Conservation (phyloP, 2,113 vertebrate species). For the Aix galericulata region DNA sequence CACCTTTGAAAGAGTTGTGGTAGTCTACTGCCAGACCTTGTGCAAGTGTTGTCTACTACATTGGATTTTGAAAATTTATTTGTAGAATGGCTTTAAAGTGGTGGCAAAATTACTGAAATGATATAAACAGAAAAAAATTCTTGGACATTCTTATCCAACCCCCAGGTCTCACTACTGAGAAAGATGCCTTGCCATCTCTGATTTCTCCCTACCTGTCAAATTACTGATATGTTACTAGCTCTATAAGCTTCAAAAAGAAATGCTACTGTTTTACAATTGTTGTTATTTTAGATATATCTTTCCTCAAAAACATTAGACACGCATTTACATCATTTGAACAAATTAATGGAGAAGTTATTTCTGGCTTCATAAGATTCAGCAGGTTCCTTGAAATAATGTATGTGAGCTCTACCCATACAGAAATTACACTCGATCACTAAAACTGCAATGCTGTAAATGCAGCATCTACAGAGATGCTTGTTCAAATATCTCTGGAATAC, state of each 20-base stretch:
- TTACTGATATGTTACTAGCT: not conserved
- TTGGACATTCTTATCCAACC: not conserved
- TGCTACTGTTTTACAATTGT: not conserved
- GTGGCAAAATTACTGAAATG: not conserved
- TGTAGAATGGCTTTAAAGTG: not conserved
- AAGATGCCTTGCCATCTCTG: not conserved
- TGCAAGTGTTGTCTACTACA: not conserved
- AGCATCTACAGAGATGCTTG: not conserved
- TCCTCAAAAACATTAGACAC: not conserved
- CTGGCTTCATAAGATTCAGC: not conserved
- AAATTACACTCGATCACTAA: constrained; percentile 7
- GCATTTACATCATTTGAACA: not conserved
- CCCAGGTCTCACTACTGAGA: not conserved
- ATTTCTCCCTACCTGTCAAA: not conserved
- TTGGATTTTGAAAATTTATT: not conserved
- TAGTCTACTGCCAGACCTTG: not conserved
- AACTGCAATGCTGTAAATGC: not conserved
- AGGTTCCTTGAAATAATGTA: not conserved
- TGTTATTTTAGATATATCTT: not conserved
- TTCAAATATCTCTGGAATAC: constrained; percentile 23
- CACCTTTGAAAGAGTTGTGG: not conserved
- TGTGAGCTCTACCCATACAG: not conserved
- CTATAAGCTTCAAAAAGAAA: not conserved
- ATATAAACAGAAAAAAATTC: not conserved
- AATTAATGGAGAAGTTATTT: not conserved